Evolutionary conservation across 2,888 invertebrate genomes (phyloP), one percentile per base, ranked within the genome.

Genomic region (Agrochola lota): DNA sequence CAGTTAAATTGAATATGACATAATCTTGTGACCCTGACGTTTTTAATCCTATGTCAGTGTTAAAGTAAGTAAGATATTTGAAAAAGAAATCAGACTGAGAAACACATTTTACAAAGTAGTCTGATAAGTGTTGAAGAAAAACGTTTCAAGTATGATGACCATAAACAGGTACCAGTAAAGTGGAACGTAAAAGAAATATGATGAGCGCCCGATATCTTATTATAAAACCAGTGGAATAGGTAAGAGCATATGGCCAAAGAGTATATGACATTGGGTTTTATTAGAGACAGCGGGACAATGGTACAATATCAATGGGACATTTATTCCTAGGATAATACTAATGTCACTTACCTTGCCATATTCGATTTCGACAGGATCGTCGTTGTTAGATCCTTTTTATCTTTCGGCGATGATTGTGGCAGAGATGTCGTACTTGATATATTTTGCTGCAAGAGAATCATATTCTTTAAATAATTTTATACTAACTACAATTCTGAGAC

Each of bases 331-430:
- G 0, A n/a, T 40, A 59, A 72, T 17, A 43, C 15, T 43, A 17
- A 3, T 35, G 4, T 9, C 0, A 63, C 43, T 97, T 95, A 98
- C 98, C 98, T 98, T 87, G 98, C 98, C 97, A 98, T 98, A 93
- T 98, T 98, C 70, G 98, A 98, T 95, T 98, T 98, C 7, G 97
- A 97, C 78, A 97, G 94, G 80, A 97, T 97, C 55, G 97, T 96
- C 72, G 98, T 97, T 35, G 98, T 97, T 49, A 97, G 94, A 92
- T 97, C 98, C 95, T 96, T 98, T 97, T 96, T 98, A 97, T 94
- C 98, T 84, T 95, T 96, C 2, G 95, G 96, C 6, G 96, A 96
- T 2, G 96, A 92, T 88, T 96, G 96, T 59, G 96, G 95, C 46
- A 96, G 90, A 30, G 96, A 96, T 15, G 95, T 95, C 4, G 96